These are phyloP conservation scores for Champsocephalus esox DNA, from an alignment of 2,797 vertebrate genomes.

Conservation along the genomic window DNA sequence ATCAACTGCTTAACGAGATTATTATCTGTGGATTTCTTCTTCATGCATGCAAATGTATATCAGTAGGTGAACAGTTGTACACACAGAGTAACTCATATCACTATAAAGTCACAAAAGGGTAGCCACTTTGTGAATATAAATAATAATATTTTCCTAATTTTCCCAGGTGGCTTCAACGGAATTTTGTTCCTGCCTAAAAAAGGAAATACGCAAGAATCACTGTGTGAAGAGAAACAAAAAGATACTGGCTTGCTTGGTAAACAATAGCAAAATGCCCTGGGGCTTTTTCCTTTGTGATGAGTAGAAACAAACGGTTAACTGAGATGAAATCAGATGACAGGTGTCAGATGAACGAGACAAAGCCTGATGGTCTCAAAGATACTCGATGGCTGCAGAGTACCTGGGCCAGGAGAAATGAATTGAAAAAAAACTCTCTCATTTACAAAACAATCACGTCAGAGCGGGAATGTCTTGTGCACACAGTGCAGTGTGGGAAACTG, in stretches of 20 bases:
- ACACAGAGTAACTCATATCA: slow-evolving; percentile 25
- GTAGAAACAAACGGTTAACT: slow-evolving; percentile 53
- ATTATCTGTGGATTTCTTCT: slow-evolving; percentile 19
- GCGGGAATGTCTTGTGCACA: slow-evolving; percentile 13
- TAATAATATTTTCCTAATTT: slow-evolving; percentile 65
- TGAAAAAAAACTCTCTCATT: slow-evolving; percentile 34
- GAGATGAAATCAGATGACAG: slow-evolving; percentile 73
- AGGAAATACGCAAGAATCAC: slow-evolving; percentile 28
- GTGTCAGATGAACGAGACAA: slow-evolving; percentile 71
- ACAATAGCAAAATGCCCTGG: slow-evolving; percentile 68
- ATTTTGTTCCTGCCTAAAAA: slow-evolving; percentile 57
- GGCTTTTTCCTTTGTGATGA: slow-evolving; percentile 66
- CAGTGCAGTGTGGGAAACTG: slow-evolving; percentile 63
- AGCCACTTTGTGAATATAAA: slow-evolving; percentile 60
- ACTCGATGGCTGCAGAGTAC: slow-evolving; percentile 19
- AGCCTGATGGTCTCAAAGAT: slow-evolving; percentile 50
- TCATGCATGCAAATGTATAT: slow-evolving; percentile 22
- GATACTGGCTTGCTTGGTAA: slow-evolving; percentile 72
- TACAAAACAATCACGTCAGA: slow-evolving; percentile 44
- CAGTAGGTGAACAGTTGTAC: slow-evolving; percentile 10
- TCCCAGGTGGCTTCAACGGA: slow-evolving; percentile 74
- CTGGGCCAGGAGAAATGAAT: slow-evolving; percentile 27
- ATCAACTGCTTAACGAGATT: slow-evolving; percentile 26
- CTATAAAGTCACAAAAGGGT: neutral
- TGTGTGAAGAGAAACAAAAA: slow-evolving; percentile 42